A percentile compares a stretch with the other conserved stretches of the same genome.
These are phyloP conservation scores for Grallaria varia DNA, from an alignment of 2,113 vertebrate genomes.

Conservation along the genomic window DNA sequence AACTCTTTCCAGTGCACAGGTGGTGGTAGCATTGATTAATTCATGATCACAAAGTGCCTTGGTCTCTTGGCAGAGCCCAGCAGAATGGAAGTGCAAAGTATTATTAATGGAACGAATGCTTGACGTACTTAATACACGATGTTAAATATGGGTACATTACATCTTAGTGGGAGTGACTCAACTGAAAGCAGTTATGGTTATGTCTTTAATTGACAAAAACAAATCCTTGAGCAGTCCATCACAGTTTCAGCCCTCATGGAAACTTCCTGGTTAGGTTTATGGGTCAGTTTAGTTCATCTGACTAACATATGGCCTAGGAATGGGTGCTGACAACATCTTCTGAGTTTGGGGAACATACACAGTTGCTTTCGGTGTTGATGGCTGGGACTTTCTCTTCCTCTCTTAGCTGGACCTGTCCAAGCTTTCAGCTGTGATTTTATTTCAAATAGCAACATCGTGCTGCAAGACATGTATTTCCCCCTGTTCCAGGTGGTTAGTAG, in stretches of 20 bases:
- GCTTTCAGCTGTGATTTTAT: neutral
- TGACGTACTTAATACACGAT: neutral
- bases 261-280: slow-evolving; percentile 35
- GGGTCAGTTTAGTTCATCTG: neutral
- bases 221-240: slow-evolving; percentile 29
- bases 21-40: slow-evolving; percentile 20
- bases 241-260: neutral
- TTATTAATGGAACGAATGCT: neutral
- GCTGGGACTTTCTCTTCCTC: neutral
- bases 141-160: slow-evolving; percentile 20
- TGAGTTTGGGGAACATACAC: neutral
- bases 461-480: neutral
- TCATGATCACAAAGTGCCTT: slow-evolving; percentile 34
- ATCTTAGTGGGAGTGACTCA: neutral
- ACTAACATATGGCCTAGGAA: slow-evolving; percentile 11
- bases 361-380: neutral
- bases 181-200: slow-evolving; percentile 28
- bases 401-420: neutral
- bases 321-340: neutral
- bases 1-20: neutral
- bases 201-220: slow-evolving; percentile 49
- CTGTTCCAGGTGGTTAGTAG: neutral
- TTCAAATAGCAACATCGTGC: neutral
- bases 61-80: slow-evolving; percentile 11
- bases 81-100: neutral